Evolutionary conservation across 2,888 invertebrate genomes (phyloP), one percentile per base, ranked within the genome.

Genomic region (Acholoe squamosa): DNA sequence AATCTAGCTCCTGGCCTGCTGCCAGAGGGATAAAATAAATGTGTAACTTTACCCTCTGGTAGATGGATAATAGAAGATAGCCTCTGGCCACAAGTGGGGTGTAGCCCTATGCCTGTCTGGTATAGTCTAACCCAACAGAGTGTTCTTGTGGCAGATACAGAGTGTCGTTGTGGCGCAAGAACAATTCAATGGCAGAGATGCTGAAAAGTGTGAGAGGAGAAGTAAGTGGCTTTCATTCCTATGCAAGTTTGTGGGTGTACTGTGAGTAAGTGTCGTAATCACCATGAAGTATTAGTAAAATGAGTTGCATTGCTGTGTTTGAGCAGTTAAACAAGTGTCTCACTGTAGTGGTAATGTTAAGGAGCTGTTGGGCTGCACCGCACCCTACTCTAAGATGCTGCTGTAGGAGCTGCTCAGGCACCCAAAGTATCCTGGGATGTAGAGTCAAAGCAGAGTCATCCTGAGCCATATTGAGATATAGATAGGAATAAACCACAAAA

Each of bases 321-420:
- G 86, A 54, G 56, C 86, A 86, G 54, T 86, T 86, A 54, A 54
- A 86, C 28, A 86, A 54, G 28, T 86, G 54, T 16, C 25, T n/a
- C 19, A 31, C 54, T 54, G 54, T 5, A 22, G 52, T 28, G n/a
- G 86, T 54, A 0, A 28, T 22, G 25, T 52, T 54, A 28, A 28
- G 19, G 3, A 19, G 43, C 1, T 19, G 7, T 19, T 22, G 77
- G 3, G 22, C 16, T 19, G 54, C 14, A 3, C 12, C 33, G 0
- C 54, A 28, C 3, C 5, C 14, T 1, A 12, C 25, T 19, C 16
- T n/a, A 0, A 25, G 25, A 28, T 28, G 19, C 25, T 28, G 3
- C 54, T 54, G 28, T 1, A 86, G 28, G 31, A 86, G 25, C 28
- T 86, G 54, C 54, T 86, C 86, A 25, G 86, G 52, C 16, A 86